Percentiles rank a stretch among this genome's conserved stretches.
These are phyloP conservation scores for Hypocryptadius cinnamomeus DNA, from an alignment of 2,113 vertebrate genomes.

Conservation along the genomic window DNA sequence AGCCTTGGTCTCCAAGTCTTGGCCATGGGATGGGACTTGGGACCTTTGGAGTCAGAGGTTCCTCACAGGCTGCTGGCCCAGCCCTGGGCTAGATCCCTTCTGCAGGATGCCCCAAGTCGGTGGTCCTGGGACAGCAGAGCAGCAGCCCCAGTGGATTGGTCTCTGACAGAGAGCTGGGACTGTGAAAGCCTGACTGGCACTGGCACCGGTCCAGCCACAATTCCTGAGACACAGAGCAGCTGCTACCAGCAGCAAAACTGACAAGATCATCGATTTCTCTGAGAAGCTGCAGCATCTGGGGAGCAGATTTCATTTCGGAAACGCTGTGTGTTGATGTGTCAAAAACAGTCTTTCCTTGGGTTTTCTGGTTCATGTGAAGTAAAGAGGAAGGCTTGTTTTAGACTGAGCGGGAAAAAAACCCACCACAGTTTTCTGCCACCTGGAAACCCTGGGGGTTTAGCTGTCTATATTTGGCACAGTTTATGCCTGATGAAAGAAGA, in stretches of 20 bases:
- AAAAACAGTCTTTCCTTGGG: background rate
- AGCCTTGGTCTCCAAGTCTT: background rate
- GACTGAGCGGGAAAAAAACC: background rate
- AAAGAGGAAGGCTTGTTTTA: background rate
- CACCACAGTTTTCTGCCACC: background rate
- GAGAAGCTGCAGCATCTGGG: constrained; percentile 42
- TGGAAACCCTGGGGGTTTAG: background rate
- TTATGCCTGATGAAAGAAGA: background rate
- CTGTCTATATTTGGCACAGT: background rate
- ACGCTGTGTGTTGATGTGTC: background rate
- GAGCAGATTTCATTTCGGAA: constrained; percentile 32
- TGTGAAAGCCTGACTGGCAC: background rate
- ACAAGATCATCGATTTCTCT: constrained; percentile 26
- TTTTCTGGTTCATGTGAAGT: background rate
- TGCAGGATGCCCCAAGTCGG: background rate
- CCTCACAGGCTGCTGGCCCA: background rate
- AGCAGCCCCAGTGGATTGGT: background rate
- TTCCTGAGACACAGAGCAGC: background rate
- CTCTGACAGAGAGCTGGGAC: background rate
- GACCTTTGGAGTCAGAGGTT: background rate
- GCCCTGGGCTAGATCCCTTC: background rate
- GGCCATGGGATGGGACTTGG: background rate
- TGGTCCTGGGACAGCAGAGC: background rate
- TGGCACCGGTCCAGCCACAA: background rate
- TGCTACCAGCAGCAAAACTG: constrained; percentile 24